Evolutionary conservation across 2,113 vertebrate genomes (phyloP), one percentile per base, ranked within the genome.

Genomic region (Lamprologus callipterus): DNA sequence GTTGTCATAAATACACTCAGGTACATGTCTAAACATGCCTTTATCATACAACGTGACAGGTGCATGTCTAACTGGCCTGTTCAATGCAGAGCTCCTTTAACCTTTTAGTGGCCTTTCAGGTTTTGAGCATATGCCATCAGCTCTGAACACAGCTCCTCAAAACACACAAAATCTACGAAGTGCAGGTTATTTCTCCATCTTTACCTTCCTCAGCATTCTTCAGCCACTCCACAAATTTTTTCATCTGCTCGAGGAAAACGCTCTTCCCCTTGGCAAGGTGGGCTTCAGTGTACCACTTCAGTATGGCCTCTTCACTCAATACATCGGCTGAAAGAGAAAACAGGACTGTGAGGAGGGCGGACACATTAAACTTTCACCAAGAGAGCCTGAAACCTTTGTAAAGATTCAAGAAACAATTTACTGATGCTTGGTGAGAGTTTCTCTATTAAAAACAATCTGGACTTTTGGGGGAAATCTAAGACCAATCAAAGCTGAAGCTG

Each of bases 151-250:
- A 26, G 0, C 37, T 26, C 3, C 21, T 70, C 35, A 70, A 9
- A 42, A 70, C 65, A 14, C 17, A 12, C 7, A 65, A 37, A n/a
- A 65, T 10, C 8, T 5, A 70, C 5, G 8, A 42, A 6, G 37
- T 42, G n/a, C n/a, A 9, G 37, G 5, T 70, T 16, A 70, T 9
- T 70, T 70, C 37, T 4, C 13, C 37, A 45, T 45, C 23, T 16
- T 9, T 94, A 99, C 99, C 99, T 97, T 99, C 98, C 93, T 99
- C 99, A 0, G 99, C 99, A 19, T 98, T 99, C 95, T 99, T 99
- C 91, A 99, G 97, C 99, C 99, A 99, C 92, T 99, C 99, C 3
- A 99, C 98, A 86, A 99, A 99, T 94, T 99, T 99, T 86, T 99
- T 99, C 98, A 99, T 99, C 90, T 99, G 98, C 91, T 99, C 98